A percentile compares a stretch with the other conserved stretches of the same genome.
phyloP scores from a whole-genome alignment of 2,113 vertebrate genomes.

The Malurus cyaneus region DNA sequence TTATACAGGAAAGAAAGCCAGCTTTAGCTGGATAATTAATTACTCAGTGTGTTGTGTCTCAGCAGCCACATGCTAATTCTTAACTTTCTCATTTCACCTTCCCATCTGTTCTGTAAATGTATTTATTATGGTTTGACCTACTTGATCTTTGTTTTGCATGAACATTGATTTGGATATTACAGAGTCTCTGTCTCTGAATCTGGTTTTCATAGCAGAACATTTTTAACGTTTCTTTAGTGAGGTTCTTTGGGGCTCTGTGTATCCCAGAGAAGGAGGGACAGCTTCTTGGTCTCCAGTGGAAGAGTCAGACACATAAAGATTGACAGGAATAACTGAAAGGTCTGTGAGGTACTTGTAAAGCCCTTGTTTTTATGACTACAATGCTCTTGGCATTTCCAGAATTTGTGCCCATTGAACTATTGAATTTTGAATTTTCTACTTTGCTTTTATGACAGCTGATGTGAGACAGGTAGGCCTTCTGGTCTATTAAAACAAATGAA shows the following conservation, averaged over 20 bases:
- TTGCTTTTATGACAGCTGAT: not conserved
- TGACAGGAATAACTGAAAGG: not conserved
- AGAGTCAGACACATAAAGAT: not conserved
- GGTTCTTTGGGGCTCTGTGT: not conserved
- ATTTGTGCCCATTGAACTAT: not conserved
- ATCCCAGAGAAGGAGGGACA: not conserved
- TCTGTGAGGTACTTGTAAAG: not conserved
- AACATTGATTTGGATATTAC: not conserved
- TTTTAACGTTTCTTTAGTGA: not conserved
- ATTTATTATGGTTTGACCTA: not conserved
- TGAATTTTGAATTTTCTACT: not conserved
- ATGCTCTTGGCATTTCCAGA: not conserved
- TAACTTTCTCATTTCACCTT: not conserved
- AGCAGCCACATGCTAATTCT: not conserved
- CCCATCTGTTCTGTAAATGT: not conserved
- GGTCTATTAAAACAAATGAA: not conserved
- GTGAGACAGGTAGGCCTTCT: not conserved
- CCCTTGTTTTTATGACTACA: not conserved
- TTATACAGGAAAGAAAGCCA: not conserved
- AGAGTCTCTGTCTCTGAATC: not conserved
- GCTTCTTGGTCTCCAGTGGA: not conserved
- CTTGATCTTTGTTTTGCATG: not conserved
- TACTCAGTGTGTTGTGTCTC: not conserved
- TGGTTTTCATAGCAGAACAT: not conserved
- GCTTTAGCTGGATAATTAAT: not conserved